Evolutionary conservation across 2,113 vertebrate species (phyloP).

Genomic region (Terrapene triunguis): DNA sequence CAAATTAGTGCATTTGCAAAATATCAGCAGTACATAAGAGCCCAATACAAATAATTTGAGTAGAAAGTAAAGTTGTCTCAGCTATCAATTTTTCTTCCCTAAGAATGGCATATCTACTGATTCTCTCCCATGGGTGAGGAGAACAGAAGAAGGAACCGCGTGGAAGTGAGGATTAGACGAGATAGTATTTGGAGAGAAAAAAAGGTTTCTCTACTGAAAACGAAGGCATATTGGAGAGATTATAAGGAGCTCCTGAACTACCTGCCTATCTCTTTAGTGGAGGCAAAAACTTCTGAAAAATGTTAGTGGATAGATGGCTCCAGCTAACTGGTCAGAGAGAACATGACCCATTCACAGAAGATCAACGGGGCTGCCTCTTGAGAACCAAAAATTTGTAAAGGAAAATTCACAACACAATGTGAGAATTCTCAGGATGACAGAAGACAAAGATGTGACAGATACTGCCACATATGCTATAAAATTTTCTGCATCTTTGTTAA

Average conservation of each 20-base stretch:
- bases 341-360: neutral
- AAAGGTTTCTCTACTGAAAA: neutral
- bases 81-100: neutral
- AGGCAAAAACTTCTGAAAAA: neutral
- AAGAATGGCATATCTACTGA: neutral
- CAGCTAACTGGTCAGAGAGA: neutral
- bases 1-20: neutral
- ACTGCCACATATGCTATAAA: neutral
- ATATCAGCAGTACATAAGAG: neutral
- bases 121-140: neutral
- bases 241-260: neutral
- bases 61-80: neutral
- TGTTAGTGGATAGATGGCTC: neutral
- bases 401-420: neutral
- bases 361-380: neutral
- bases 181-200: neutral
- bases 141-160: neutral
- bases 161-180: neutral
- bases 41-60: neutral
- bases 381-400: neutral
- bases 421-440: neutral
- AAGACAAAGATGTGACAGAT: neutral
- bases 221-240: neutral
- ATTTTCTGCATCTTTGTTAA: neutral
- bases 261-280: neutral